Evolutionary conservation across 2,888 invertebrate species (phyloP).

Genomic region (Hypsopygia costalis): DNA sequence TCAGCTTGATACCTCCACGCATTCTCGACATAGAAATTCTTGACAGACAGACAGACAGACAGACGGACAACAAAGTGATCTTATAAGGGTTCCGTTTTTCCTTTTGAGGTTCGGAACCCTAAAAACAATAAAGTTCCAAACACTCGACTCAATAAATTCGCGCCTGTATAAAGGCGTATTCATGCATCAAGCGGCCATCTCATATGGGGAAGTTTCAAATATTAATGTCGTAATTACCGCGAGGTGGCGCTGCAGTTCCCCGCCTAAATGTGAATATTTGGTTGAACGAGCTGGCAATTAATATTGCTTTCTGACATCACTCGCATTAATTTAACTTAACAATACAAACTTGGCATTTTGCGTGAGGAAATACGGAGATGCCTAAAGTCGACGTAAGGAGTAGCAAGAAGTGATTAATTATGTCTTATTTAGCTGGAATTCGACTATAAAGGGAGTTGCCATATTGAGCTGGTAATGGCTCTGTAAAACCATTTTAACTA

Average conservation of each 20-base stretch:
- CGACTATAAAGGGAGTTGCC: constrained; percentile 18
- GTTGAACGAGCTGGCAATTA: constrained; percentile 50
- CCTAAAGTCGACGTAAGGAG: constrained; percentile 24
- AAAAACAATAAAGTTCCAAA: no score
- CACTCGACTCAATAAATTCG: no score
- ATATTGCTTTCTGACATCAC: constrained; percentile 54
- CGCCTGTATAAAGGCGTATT: no score
- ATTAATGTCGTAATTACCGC: constrained; percentile 44
- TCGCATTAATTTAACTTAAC: constrained; percentile 64
- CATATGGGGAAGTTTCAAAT: constrained; percentile 34
- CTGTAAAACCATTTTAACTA: constrained; percentile 12
- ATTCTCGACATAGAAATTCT: no score
- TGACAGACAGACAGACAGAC: no score
- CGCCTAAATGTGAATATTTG: constrained; percentile 41
- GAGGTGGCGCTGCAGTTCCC: constrained; percentile 30
- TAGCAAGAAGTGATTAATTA: constrained; percentile 32
- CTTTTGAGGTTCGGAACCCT: no score
- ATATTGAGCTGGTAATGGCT: constrained; percentile 19
- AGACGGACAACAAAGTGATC: no score
- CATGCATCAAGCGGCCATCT: constrained; percentile 14
- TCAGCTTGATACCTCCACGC: no score
- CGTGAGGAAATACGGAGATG: constrained; percentile 37
- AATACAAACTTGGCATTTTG: constrained; percentile 55
- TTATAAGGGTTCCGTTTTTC: no score
- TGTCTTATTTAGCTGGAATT: constrained; percentile 24